These are phyloP conservation scores for Drosophila leontia DNA, from an alignment of 1,140 invertebrate genomes.

Conservation along the genomic window DNA sequence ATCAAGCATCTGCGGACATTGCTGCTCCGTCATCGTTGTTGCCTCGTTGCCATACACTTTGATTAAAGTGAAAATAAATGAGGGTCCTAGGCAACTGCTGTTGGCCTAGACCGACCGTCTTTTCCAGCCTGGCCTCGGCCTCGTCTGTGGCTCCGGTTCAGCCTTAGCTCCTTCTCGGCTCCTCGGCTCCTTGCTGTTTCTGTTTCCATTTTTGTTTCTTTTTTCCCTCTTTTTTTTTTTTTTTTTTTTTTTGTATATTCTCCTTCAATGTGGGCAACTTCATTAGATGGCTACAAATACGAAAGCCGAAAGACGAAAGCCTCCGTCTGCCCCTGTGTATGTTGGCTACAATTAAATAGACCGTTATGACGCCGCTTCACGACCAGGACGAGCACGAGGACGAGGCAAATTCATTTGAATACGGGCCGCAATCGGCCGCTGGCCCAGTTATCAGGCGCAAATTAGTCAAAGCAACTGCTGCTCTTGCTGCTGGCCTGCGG, in stretches of 20 bases:
- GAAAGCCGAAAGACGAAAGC: conserved; percentile 47
- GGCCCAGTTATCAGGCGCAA: conserved; percentile 57
- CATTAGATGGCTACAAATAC: conserved; percentile 74
- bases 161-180: conserved; percentile 6
- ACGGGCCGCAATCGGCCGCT: conserved; percentile 42
- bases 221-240: conserved; percentile 3
- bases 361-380: conserved; percentile 39
- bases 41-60: conserved; percentile 70
- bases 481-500: conserved; percentile 12
- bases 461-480: conserved; percentile 68
- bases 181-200: conserved; percentile 2
- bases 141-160: background rate
- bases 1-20: conserved; percentile 31
- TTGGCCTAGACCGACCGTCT: conserved; percentile 33
- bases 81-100: conserved; percentile 78
- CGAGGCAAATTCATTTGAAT: conserved; percentile 62
- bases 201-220: conserved; percentile 3
- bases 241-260: conserved; percentile 3
- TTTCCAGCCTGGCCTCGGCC: conserved; percentile 19
- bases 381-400: conserved; percentile 1
- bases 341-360: conserved; percentile 67
- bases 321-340: background rate
- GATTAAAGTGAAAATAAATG: conserved; percentile 84
- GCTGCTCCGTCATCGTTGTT: conserved; percentile 42
- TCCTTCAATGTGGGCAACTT: conserved; percentile 56